Base-by-base conservation (phyloP, 1,140 invertebrate genomes). In the Lordiphosa collinella region DNA sequence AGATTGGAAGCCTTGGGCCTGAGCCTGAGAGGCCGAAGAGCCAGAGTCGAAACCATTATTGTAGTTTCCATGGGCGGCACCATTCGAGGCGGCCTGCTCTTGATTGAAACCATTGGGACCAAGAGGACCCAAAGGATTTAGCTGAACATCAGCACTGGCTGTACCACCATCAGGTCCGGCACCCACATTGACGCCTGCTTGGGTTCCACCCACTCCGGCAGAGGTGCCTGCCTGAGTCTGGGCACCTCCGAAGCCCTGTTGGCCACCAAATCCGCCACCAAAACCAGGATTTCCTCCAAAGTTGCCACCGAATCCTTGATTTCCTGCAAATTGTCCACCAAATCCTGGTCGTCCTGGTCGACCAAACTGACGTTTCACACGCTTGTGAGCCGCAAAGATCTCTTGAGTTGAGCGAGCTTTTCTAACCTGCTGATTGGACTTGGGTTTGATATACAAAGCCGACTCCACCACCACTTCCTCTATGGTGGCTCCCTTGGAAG, bases 401-500 rank as follows among this genome's bases (percentile, higher is more conserved):
- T 53, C 52, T 4, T 49, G 38, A 14, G 48, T 29, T 1, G 82
- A 71, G 7, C 80, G 74, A 5, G 72, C 79, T 2, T 86, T 73
- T 47, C 87, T 57, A 31, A 84, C 69, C 3, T 75, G 68, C 7
- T 67, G 46, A 3, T 66, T 67, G 2, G 76, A 10, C 56, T 89
- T 89, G 1, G 82, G 70, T 32, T 79, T 84, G 8, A 89, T 89
- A 49, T 75, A 80, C n/a, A 89, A 67, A 18, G 76, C 87, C 2
- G 89, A 89, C 43, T 89, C 85, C 12, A 89, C 73, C 1, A 89
- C 68, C 6, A 89, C 88, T 64, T 89, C 89, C 47, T 89, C 89
- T 22, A 89, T 84, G 2, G 76, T 68, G 13, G 75, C 71, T 7
- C 86, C 86, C 37, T 67, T 75, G 1, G 54, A 25, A n/a, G 82